Evolutionary conservation across 1,140 invertebrate genomes (phyloP), one percentile per base, ranked within the genome.

Genomic region (Drosophila ambigua): DNA sequence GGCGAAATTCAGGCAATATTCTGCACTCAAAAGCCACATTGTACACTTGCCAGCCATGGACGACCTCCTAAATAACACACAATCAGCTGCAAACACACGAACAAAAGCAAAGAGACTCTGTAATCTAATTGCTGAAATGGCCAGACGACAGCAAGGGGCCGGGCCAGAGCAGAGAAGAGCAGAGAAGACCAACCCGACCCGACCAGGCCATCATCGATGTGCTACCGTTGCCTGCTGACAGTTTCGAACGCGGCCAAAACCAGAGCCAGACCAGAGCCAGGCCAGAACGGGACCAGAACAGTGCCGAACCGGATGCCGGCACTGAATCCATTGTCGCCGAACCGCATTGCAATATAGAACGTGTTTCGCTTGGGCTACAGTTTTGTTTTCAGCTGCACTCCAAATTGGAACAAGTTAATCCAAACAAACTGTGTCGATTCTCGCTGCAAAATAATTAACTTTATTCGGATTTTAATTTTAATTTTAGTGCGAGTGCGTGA

Each of bases 41-140:
- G 4, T 20, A 15, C 5, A 8, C 1, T 28, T 4, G 31, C 69
- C 69, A 72, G 2, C 67, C 67, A 55, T 72, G 67, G 48, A n/a
- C 16, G 48, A n/a, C 16, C 9, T 4, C 28, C 48, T 51, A 69
- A 69, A 68, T 69, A 65, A 68, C 66, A 65, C 66, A 69, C 64
- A 69, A 68, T 69, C 66, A 65, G 64, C 48, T 50, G 31, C 65
- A 28, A 69, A 35, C 63, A 69, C 66, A 64, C 69, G 59, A 51
- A 43, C 65, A 46, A 54, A 51, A 24, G 54, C 65, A 69, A 67
- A 61, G 35, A 59, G 44, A 77, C 48, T 43, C 39, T 48, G 54
- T 79, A 65, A 84, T 84, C 72, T 80, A 80, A 84, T 84, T 84
- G 78, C 72, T 52, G 67, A 57, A 55, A 75, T 83, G 46, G 61